A percentile compares a stretch with the other conserved stretches of the same genome.
Evolutionary conservation across 2,888 invertebrate genomes (phyloP).

Genomic region (Phlogophora meticulosa): DNA sequence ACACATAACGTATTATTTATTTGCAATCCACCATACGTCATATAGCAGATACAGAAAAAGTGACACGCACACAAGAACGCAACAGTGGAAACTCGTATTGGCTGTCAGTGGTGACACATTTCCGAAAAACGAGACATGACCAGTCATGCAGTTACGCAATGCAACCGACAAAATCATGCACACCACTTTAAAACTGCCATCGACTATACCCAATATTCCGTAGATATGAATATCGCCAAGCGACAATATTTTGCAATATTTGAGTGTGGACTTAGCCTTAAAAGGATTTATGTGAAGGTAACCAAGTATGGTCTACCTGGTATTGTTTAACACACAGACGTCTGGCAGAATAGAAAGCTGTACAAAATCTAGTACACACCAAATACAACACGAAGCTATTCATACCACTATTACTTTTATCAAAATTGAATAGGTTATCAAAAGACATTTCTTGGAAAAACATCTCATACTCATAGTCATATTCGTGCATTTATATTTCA

Average conservation of each 20-base stretch:
- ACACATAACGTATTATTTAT: constrained; percentile 77
- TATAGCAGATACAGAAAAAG: constrained; percentile 72
- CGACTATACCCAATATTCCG: constrained; percentile 56
- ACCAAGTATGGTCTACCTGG: constrained; percentile 34
- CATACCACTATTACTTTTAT: neutral
- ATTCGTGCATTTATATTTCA: no score
- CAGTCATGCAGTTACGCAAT: constrained; percentile 70
- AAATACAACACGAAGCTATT: neutral
- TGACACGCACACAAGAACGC: constrained; percentile 70
- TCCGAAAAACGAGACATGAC: constrained; percentile 67
- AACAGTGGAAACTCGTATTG: constrained; percentile 70
- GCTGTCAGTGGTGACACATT: constrained; percentile 69
- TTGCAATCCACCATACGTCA: constrained; percentile 78
- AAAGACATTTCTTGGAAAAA: no score
- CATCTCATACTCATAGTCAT: no score
- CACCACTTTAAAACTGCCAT: constrained; percentile 65
- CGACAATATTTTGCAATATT: constrained; percentile 60
- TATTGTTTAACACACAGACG: constrained; percentile 43
- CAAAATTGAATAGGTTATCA: constrained; percentile 8
- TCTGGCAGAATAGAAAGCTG: constrained; percentile 42
- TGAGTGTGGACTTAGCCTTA: constrained; percentile 58
- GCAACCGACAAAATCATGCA: constrained; percentile 68
- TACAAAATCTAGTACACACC: constrained; percentile 19
- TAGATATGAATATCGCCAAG: constrained; percentile 52
- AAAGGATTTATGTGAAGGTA: constrained; percentile 61